Base-by-base conservation (phyloP, 2,797 vertebrate genomes). In the Leptodactylus fallax region DNA sequence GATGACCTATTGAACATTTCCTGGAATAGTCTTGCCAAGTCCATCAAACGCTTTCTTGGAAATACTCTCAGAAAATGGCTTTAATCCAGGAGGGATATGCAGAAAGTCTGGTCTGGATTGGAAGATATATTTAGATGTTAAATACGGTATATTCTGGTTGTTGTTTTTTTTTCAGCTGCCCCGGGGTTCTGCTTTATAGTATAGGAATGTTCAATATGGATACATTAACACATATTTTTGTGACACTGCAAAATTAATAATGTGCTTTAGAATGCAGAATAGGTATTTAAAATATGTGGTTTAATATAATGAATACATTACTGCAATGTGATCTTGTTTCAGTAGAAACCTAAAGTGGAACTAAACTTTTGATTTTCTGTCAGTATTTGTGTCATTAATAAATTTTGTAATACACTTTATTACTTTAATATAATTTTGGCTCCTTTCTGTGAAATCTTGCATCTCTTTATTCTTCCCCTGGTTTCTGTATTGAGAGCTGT, bases 1-100 rank as follows among this genome's bases (percentile, higher is more conserved):
- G 94, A 95, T 95, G 95, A 94, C 95, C 95, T 95, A 95, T 96
- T 95, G 95, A 96, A 95, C 95, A 95, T 95, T 96, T 96, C 95
- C 94, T 95, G 94, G 95, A 96, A 96, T 92, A 94, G 93, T 93
- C 88, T 91, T 94, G 94, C 94, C 94, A 95, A 95, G 93, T 93
- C 92, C 93, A 94, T 95, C 94, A 94, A 95, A 94, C 94, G 95
- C 94, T 96, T 96, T 96, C 95, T 96, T 96, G 95, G 95, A 96
- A 96, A 95, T 94, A 93, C 93, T 92, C 93, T 95, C 92, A 86
- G 78, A 93, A 94, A 93, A 93, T 95, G 95, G 95, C 95, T 84
- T 91, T 87, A 90, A 93, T 95, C 95, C 95, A 95, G 91, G 84
- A 74, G 90, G 91, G 91, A 93, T 91, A 91, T 89, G 91, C 91